Evolutionary conservation across 2,797 vertebrate species (phyloP).

Genomic region (Neomorphus geoffroyi): DNA sequence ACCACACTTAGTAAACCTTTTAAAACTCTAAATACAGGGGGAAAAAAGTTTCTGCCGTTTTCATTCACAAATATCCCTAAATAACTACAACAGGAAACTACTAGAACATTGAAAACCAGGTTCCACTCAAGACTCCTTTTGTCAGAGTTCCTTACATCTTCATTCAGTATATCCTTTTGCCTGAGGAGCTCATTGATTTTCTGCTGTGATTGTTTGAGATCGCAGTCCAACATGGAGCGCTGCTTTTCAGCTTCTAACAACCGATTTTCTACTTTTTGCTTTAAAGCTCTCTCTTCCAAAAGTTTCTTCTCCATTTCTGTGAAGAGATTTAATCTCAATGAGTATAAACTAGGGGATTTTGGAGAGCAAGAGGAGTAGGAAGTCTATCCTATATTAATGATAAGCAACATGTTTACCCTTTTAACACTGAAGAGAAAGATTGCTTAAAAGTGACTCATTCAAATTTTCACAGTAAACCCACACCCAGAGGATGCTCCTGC

Average conservation of each 20-base stretch:
- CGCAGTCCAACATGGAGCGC: constrained; percentile 95
- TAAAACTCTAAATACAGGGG: not conserved
- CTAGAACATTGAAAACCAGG: not conserved
- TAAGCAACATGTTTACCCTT: not conserved
- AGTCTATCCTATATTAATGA: not conserved
- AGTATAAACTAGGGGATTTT: not conserved
- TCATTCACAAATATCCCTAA: not conserved
- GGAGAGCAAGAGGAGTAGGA: not conserved
- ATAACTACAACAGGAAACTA: not conserved
- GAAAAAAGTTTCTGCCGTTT: not conserved
- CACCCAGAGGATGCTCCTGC: not conserved
- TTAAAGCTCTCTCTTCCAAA: constrained; percentile 88
- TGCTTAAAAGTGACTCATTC: not conserved
- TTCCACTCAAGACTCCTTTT: not conserved
- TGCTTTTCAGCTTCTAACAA: constrained; percentile 94
- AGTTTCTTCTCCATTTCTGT: constrained; percentile 96
- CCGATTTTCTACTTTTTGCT: constrained; percentile 92
- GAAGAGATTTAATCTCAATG: not conserved
- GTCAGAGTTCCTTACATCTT: constrained; percentile 84
- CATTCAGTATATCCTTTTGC: constrained; percentile 90
- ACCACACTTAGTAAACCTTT: not conserved
- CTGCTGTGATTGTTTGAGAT: constrained; percentile 96
- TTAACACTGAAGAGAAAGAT: not conserved
- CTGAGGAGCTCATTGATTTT: constrained; percentile 91
- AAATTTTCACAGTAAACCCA: not conserved